Base-by-base conservation (phyloP, 2,113 vertebrate species). In the Apodemus speciosus region DNA sequence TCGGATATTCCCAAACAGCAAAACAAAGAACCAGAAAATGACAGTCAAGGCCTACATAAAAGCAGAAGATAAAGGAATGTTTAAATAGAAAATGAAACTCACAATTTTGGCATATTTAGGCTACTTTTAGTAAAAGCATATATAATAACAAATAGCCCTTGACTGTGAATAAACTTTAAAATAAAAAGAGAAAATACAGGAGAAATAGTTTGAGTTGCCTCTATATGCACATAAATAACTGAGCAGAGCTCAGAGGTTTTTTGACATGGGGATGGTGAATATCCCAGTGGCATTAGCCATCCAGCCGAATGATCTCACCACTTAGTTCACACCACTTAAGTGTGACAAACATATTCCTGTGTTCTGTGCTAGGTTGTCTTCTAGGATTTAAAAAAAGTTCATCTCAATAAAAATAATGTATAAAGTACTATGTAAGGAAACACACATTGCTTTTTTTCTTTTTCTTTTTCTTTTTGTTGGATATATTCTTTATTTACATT, bases 81-180 rank as follows among this genome's bases (percentile, higher is more conserved):
- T 88, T 84, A 91, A 69, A 58, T 83, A 79, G 84, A 92, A 95
- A 95, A 88, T 71, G n/a, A 68, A 77, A 49, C 64, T 86, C 72
- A 73, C 23, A 43, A 84, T 20, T 95, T 83, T 23, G 73, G 25
- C 73, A 93, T 53, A 51, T 94, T 95, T 84, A 89, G 94, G 79
- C 43, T 89, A 46, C 58, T 90, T 72, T 68, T 64, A 86, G 85
- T 96, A 94, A 88, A 94, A 79, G 40, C 81, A 90, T 75, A 86
- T 88, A 88, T 76, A 95, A 88, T 84, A 93, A 93, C 46, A 88
- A 87, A 88, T 2, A 89, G 14, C 84, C 73, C 88, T 73, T 88
- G 91, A 51, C 83, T 86, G 79, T 89, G 73, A 90, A 2, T 77
- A 77, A 88, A 92, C 46, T 90, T 64, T 1, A 46, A 89, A 46